phyloP scores from a whole-genome alignment of 2,888 invertebrate genomes.

The Drosophila paramelanica region DNA sequence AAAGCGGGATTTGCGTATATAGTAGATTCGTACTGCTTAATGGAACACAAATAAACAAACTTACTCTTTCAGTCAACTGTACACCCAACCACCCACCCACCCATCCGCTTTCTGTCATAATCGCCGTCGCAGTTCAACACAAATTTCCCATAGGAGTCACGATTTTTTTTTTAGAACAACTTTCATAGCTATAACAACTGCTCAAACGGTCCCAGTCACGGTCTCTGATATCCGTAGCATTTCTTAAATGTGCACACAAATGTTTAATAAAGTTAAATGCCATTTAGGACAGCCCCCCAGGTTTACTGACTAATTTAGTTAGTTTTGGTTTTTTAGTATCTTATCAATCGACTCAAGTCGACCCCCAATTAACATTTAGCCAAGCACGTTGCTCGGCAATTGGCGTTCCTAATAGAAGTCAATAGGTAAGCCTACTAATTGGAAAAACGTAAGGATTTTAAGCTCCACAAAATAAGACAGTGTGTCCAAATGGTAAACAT shows the following conservation, averaged over 20 bases:
- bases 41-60: conserved; percentile 4
- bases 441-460: conserved; percentile 14
- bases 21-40: conserved; percentile 1
- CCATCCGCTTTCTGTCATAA: neutral
- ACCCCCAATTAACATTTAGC: neutral
- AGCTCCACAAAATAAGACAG: neutral
- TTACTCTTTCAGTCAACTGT: conserved; percentile 5
- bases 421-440: conserved; percentile 1
- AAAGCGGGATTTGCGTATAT: conserved; percentile 25
- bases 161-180: conserved; percentile 2
- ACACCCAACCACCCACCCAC: neutral
- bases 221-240: neutral
- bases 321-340: neutral
- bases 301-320: neutral
- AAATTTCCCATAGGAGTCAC: conserved; percentile 3
- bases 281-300: neutral
- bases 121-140: neutral
- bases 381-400: neutral
- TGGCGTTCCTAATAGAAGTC: neutral
- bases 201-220: neutral
- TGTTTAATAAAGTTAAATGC: conserved; percentile 6
- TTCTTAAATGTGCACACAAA: conserved; percentile 2
- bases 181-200: neutral
- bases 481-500: conserved; percentile 24
- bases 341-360: neutral